These are phyloP conservation scores for Sturmia bella DNA, from an alignment of 2,888 invertebrate species.

Conservation along the genomic window DNA sequence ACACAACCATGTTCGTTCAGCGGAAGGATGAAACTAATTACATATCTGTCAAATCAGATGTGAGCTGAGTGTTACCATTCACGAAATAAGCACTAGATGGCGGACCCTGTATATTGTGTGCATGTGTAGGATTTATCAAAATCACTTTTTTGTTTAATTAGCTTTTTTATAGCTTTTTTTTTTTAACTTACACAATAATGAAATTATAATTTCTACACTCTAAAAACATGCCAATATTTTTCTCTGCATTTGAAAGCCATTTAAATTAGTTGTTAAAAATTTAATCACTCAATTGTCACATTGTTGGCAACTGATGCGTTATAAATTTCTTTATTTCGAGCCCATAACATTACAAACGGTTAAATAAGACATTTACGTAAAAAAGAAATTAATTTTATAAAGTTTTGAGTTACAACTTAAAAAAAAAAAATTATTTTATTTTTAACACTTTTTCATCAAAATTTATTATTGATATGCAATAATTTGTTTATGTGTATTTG, in stretches of 20 bases:
- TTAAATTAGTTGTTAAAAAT: slow-evolving; percentile 32
- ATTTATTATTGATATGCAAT: slow-evolving; percentile 24
- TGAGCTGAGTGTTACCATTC: too few relatives aligned
- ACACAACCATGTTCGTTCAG: too few relatives aligned
- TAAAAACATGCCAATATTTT: neutral
- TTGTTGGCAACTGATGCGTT: slow-evolving; percentile 57
- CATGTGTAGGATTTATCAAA: too few relatives aligned
- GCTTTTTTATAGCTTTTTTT: neutral
- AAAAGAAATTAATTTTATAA: slow-evolving; percentile 38
- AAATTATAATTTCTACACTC: neutral
- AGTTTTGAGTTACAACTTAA: neutral
- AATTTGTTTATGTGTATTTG: neutral
- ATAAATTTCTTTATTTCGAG: slow-evolving; percentile 14
- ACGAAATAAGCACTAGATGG: too few relatives aligned
- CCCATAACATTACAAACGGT: neutral
- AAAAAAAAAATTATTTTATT: neutral
- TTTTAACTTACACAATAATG: slow-evolving; percentile 25
- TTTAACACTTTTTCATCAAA: slow-evolving; percentile 22
- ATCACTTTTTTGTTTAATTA: too few relatives aligned
- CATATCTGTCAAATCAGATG: too few relatives aligned
- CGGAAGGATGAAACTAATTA: too few relatives aligned
- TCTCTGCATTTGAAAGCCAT: neutral
- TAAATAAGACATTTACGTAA: slow-evolving; percentile 12
- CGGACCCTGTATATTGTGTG: too few relatives aligned
- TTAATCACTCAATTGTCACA: slow-evolving; percentile 46